These are phyloP conservation scores for Heterocephalus glaber DNA, from an alignment of 2,113 vertebrate species.

Conservation along the genomic window DNA sequence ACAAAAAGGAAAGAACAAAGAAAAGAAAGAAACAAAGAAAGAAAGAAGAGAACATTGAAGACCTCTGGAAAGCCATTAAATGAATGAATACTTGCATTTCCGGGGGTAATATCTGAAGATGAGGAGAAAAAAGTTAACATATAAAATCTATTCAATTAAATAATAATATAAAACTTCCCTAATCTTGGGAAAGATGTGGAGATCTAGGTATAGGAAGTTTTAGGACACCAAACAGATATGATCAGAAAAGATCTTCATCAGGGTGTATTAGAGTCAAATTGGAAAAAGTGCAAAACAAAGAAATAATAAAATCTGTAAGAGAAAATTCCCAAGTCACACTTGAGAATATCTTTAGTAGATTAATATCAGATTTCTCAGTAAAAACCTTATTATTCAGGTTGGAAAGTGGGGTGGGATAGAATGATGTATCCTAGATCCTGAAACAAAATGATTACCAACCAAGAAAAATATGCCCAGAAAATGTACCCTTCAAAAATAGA, in stretches of 20 bases:
- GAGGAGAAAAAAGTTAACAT: too few relatives aligned
- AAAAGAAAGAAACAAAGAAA: neutral
- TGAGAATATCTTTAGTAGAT: neutral
- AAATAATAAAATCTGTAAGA: neutral
- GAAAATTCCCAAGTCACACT: neutral
- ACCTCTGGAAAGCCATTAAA: neutral
- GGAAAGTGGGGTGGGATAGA: neutral
- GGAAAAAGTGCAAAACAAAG: neutral
- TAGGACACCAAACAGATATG: neutral
- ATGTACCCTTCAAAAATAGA: neutral
- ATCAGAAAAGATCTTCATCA: neutral
- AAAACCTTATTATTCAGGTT: neutral
- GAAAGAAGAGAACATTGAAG: neutral
- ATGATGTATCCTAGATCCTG: neutral
- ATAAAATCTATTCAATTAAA: neutral
- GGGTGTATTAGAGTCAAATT: neutral
- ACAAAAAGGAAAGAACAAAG: neutral
- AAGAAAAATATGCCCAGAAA: neutral
- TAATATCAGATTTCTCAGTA: neutral
- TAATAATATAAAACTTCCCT: neutral
- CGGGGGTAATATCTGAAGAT: neutral
- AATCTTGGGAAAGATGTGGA: neutral
- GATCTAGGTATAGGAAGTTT: neutral
- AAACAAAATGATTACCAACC: neutral
- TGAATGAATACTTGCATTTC: neutral